Conservation (phyloP, 1,140 invertebrate species). For the Micrasema longulum region DNA sequence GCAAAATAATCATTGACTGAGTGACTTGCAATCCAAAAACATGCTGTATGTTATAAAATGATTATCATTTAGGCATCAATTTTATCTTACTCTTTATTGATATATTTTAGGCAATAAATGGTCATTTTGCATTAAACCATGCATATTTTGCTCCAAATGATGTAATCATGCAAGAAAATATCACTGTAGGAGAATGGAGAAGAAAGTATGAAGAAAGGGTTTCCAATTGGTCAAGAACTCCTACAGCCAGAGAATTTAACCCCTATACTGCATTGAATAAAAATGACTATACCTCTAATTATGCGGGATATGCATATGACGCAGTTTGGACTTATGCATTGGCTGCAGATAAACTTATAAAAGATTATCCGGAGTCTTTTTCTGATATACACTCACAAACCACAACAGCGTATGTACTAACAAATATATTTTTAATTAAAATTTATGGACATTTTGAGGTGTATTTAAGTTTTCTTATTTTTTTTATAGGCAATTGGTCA, state of each 20-base stretch:
- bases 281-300: constrained; percentile 65
- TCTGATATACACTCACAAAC: constrained; percentile 70
- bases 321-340: constrained; percentile 87
- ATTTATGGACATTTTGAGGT: constrained; percentile 1
- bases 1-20: too few relatives aligned
- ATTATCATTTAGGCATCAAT: too few relatives aligned
- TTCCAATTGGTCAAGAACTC: constrained; percentile 36
- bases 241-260: constrained; percentile 35
- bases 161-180: constrained; percentile 75
- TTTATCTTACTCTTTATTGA: too few relatives aligned
- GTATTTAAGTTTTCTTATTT: background rate
- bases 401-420: constrained; percentile 18
- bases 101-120: constrained; percentile 74
- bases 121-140: constrained; percentile 80
- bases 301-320: constrained; percentile 85
- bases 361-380: constrained; percentile 65
- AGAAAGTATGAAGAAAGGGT: constrained; percentile 62
- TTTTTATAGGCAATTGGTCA: constrained; percentile 66
- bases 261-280: constrained; percentile 32
- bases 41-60: too few relatives aligned
- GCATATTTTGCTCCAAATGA: constrained; percentile 74
- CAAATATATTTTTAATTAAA: too few relatives aligned
- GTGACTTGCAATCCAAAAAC: too few relatives aligned
- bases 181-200: constrained; percentile 72
- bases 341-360: constrained; percentile 75